Evolutionary conservation across 2,888 invertebrate species (phyloP).

Genomic region (Apotomis turbidana): DNA sequence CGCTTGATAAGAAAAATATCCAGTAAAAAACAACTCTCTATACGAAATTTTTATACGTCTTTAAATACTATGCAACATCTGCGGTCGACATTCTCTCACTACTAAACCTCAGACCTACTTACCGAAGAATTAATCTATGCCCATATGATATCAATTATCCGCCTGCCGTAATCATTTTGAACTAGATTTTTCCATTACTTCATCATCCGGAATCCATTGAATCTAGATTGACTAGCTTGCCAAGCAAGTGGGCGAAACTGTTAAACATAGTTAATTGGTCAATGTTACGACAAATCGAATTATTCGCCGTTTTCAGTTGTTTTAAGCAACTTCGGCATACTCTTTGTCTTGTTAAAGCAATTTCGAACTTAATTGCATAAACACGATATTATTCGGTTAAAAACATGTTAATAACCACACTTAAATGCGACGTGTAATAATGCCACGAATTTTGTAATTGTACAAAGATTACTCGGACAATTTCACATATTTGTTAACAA

Average conservation of each 20-base stretch:
- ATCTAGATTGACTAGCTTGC: slow-evolving; percentile 27
- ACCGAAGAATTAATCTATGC: slow-evolving; percentile 17
- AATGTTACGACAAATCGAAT: slow-evolving; percentile 1
- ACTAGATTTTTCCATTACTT: slow-evolving; percentile 32
- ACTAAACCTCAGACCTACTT: slow-evolving; percentile 2
- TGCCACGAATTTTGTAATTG: neutral
- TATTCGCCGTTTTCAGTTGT: slow-evolving; percentile 3
- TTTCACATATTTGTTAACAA: neutral
- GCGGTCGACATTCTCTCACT: neutral
- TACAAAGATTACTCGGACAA: neutral
- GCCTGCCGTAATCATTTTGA: slow-evolving; percentile 23
- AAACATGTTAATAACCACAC: neutral
- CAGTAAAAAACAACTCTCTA: too few relatives aligned
- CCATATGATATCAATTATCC: slow-evolving; percentile 28
- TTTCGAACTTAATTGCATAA: neutral
- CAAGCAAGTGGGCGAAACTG: slow-evolving; percentile 2
- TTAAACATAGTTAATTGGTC: slow-evolving; percentile 13
- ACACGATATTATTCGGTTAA: neutral
- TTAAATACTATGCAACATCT: neutral
- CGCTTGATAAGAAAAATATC: too few relatives aligned
- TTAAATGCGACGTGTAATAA: neutral
- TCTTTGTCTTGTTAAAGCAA: neutral
- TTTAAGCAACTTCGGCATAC: neutral
- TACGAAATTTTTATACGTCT: too few relatives aligned
- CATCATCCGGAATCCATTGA: slow-evolving; percentile 23